These are phyloP conservation scores for Sylvia borin DNA, from an alignment of 2,797 vertebrate species.

Conservation along the genomic window DNA sequence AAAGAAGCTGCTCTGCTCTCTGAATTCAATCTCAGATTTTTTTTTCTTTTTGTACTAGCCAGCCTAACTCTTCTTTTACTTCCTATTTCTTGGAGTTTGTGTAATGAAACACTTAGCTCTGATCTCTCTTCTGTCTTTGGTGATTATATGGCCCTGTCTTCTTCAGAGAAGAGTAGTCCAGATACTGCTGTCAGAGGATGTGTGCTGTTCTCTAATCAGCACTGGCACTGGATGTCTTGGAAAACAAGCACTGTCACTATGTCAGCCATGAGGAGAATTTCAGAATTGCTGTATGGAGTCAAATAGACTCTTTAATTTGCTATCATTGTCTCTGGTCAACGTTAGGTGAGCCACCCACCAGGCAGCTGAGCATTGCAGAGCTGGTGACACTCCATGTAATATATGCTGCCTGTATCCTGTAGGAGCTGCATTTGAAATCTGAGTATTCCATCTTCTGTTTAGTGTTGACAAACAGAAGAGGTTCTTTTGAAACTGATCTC, in stretches of 20 bases:
- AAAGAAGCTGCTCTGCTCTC: neutral
- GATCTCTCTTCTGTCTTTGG: neutral
- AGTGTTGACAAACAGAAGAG: neutral
- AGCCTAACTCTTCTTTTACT: neutral
- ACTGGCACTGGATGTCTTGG: neutral
- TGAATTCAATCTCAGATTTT: neutral
- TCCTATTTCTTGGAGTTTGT: neutral
- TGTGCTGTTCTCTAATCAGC: neutral
- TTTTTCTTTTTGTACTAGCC: neutral
- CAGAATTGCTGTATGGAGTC: neutral
- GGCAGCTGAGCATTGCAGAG: neutral
- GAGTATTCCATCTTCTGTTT: neutral
- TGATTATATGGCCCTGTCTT: neutral
- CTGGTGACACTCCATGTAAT: neutral
- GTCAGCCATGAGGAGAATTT: neutral
- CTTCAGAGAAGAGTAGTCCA: neutral
- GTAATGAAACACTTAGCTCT: neutral
- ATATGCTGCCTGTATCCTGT: neutral
- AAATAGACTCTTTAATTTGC: neutral
- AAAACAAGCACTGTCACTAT: neutral
- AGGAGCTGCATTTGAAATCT: neutral
- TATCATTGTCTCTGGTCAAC: neutral
- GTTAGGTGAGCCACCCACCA: neutral
- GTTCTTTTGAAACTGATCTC: neutral
- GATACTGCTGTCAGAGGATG: neutral